phyloP scores from a whole-genome alignment of 2,888 invertebrate genomes.

The Dexiosoma caninum region DNA sequence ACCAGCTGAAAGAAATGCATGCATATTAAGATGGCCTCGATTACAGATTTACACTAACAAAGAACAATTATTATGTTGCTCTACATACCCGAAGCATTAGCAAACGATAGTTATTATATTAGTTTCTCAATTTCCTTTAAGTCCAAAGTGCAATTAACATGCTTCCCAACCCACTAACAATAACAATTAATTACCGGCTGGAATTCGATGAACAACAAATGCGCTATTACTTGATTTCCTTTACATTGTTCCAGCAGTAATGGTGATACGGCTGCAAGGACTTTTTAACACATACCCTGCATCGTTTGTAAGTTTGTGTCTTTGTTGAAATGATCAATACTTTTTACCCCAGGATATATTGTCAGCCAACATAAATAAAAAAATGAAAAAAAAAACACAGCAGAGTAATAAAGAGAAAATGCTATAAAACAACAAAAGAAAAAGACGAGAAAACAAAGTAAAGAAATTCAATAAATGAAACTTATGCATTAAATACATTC shows the following conservation, averaged over 20 bases:
- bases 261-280: slow-evolving; percentile 8
- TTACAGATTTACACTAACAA: no score
- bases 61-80: no score
- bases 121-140: slow-evolving; percentile 23
- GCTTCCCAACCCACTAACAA: slow-evolving; percentile 12
- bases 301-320: not conserved
- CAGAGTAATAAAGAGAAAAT: not conserved
- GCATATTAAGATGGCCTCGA: no score
- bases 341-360: slow-evolving; percentile 39
- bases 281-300: not conserved
- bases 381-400: no score
- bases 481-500: no score
- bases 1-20: no score
- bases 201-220: slow-evolving; percentile 43
- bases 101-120: not conserved
- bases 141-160: not conserved
- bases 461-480: slow-evolving; percentile 60
- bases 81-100: not conserved
- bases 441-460: slow-evolving; percentile 11
- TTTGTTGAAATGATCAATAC: slow-evolving; percentile 49
- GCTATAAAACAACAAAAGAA: slow-evolving; percentile 24
- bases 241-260: slow-evolving; percentile 7
- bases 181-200: slow-evolving; percentile 53
- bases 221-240: slow-evolving; percentile 43
- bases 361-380: slow-evolving; percentile 40